Evolutionary conservation across 2,888 invertebrate genomes (phyloP).

Genomic region (Thera obeliscata): DNA sequence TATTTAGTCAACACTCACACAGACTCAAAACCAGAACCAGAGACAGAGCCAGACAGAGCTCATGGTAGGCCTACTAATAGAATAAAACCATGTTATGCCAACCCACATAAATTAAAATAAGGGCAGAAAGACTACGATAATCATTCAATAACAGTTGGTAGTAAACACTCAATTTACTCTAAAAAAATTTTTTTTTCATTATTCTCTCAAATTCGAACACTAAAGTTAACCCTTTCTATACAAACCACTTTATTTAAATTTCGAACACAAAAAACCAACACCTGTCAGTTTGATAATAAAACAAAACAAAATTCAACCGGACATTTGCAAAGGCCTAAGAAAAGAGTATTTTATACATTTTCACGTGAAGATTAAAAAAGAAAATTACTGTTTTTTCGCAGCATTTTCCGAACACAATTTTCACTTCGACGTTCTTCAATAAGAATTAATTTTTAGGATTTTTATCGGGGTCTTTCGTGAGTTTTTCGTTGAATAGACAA

Average conservation of each 20-base stretch:
- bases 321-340: constrained; percentile 27
- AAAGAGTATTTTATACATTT: constrained; percentile 30
- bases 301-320: constrained; percentile 36
- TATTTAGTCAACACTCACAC: no score
- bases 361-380: constrained; percentile 28
- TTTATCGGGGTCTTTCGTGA: constrained; percentile 6
- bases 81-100: no score
- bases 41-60: no score
- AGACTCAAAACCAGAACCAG: no score
- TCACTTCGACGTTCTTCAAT: constrained; percentile 25
- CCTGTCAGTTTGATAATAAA: constrained; percentile 36
- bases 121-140: no score
- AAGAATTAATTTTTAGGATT: constrained; percentile 30
- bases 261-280: constrained; percentile 27
- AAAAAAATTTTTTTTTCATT: no score
- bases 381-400: constrained; percentile 12
- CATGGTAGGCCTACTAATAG: no score
- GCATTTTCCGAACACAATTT: constrained; percentile 21
- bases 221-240: no score
- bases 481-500: neutral
- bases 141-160: no score
- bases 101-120: no score
- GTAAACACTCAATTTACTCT: no score
- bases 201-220: no score
- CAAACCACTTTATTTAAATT: constrained; percentile 30